A percentile compares a stretch with the other conserved stretches of the same genome.
These are phyloP conservation scores for Vulpes lagopus DNA, from an alignment of 2,113 vertebrate species.

Conservation along the genomic window DNA sequence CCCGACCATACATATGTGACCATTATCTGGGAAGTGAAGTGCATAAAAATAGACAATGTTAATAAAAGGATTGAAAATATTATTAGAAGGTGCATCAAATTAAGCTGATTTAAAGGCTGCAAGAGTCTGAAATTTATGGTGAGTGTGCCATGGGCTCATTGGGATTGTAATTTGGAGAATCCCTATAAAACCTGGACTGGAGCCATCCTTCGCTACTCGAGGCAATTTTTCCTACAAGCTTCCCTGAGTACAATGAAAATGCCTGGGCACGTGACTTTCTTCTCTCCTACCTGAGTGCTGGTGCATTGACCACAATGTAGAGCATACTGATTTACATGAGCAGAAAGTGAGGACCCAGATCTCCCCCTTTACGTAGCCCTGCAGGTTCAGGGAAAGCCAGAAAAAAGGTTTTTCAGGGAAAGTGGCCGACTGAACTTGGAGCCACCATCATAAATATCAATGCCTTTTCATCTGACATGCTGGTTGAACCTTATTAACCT, in stretches of 20 bases:
- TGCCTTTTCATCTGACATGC: conserved; percentile 49
- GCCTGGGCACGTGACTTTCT: not conserved
- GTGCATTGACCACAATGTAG: fast-evolving
- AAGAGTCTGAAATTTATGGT: not conserved
- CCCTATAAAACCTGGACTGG: not conserved
- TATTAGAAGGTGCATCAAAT: conserved; percentile 54
- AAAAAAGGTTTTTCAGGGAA: not conserved
- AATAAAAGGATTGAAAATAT: conserved; percentile 43
- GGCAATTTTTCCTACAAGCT: not conserved
- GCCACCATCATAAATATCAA: conserved; percentile 41
- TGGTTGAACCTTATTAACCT: conserved; percentile 74
- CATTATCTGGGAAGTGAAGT: conserved; percentile 33
- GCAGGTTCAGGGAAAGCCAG: not conserved
- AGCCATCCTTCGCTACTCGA: not conserved
- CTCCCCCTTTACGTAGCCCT: not conserved
- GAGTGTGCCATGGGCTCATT: not conserved
- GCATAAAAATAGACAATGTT: conserved; percentile 41
- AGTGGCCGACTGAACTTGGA: not conserved
- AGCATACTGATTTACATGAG: not conserved
- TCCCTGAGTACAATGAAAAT: not conserved
- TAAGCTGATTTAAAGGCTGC: conserved; percentile 18
- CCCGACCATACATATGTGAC: not conserved
- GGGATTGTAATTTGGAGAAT: not conserved
- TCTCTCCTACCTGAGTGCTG: not conserved
- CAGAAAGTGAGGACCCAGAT: not conserved